phyloP scores from a whole-genome alignment of 2,888 invertebrate genomes.

The Drosophila anomelani region DNA sequence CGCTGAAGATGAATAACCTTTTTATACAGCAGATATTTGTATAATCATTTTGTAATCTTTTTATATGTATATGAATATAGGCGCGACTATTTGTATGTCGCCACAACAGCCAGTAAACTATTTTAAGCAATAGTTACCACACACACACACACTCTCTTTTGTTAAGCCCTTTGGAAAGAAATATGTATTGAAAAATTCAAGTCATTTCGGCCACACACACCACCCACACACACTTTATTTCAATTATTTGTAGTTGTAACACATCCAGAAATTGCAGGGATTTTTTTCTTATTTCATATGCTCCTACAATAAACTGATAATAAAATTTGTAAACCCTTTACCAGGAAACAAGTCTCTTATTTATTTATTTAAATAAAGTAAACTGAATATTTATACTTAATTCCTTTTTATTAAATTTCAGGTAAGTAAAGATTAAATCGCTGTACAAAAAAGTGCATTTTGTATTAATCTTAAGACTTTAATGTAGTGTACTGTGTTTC shows the following conservation, averaged over 20 bases:
- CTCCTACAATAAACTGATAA: slow-evolving; percentile 46
- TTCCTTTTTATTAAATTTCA: neutral
- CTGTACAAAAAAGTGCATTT: too few species aligned
- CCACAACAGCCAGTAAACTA: slow-evolving; percentile 38
- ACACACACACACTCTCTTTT: neutral
- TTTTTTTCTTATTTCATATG: slow-evolving; percentile 66
- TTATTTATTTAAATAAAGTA: slow-evolving; percentile 3
- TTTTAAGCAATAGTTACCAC: slow-evolving; percentile 57
- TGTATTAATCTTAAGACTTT: neutral
- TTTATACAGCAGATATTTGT: slow-evolving; percentile 57
- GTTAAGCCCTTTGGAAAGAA: slow-evolving; percentile 9
- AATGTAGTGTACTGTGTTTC: neutral
- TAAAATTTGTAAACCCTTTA: slow-evolving; percentile 42
- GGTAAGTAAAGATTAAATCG: neutral
- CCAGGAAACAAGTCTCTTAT: neutral
- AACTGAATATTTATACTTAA: neutral
- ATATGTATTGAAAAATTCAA: slow-evolving; percentile 34
- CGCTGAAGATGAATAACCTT: slow-evolving; percentile 44
- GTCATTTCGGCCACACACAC: slow-evolving; percentile 65
- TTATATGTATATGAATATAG: slow-evolving; percentile 34
- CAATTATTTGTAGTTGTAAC: slow-evolving; percentile 61
- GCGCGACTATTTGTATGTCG: slow-evolving; percentile 42
- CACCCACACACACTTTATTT: slow-evolving; percentile 35
- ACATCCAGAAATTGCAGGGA: slow-evolving; percentile 83
- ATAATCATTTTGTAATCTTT: slow-evolving; percentile 70